Evolutionary conservation across 1,140 invertebrate species (phyloP), one percentile per base, ranked within the genome.

Genomic region (Diorhabda carinulata): DNA sequence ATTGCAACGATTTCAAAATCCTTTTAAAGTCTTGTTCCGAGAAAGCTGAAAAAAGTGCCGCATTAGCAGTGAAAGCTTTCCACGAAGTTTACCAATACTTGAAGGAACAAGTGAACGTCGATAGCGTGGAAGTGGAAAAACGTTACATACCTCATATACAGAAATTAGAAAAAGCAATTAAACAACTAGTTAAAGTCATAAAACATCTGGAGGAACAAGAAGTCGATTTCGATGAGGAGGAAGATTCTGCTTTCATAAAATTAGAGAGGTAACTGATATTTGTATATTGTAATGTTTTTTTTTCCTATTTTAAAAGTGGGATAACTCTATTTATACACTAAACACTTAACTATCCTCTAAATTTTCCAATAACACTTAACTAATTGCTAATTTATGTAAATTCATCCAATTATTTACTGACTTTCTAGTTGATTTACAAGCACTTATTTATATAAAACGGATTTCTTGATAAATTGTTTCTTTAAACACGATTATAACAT

Each of bases 231-330:
- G 80, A 80, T 70, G 84, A 84, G 61, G 84, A 85, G 42, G 80
- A 82, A 8, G 75, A 82, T 74, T 87, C 86, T 47, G 75, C 76
- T 59, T 89, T 85, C 76, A 77, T 88, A 8, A 80, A 84, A 74
- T 74, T 83, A 9, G 84, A 85, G 57, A 82, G 78, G 8, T 88
- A 81, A 40, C 8, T 63, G 1, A 44, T 60, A 63, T 57, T 70
- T 66, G 64, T 4, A 10, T 52, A 52, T 52, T 6, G 9, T 25
- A 25, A 25, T 25, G 1, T 25, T 25, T 25, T 25, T 25, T 25
- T 25, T 25, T 25, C 25, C 25, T 25, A 25, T 25, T 25, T 25
- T 25, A 25, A 25, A 25, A 25, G 25, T 25, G 25, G 25, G 25
- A 25, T 25, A 25, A 25, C 25, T 25, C 25, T 25, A 25, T 25